Percentiles rank a stretch among this genome's conserved stretches.
Evolutionary conservation across 2,113 vertebrate species (phyloP).

Genomic region (Cygnus atratus): DNA sequence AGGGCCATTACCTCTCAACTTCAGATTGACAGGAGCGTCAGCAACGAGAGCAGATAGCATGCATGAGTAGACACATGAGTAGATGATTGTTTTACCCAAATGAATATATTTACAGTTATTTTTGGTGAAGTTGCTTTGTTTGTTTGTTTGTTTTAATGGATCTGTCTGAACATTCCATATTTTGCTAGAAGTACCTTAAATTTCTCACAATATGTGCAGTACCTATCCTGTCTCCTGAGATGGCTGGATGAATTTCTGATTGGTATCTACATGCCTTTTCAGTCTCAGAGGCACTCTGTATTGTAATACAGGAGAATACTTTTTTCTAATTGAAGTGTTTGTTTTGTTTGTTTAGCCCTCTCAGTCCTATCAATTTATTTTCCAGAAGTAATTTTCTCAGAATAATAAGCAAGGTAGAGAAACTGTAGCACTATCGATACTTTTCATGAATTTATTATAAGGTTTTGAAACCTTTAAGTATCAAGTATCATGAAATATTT

Average conservation of each 20-base stretch:
- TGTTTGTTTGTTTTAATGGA: neutral
- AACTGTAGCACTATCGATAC: neutral
- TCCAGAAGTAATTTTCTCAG: neutral
- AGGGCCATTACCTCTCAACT: slow-evolving; percentile 79
- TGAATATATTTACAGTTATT: slow-evolving; percentile 76
- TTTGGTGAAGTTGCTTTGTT: neutral
- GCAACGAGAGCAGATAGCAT: slow-evolving; percentile 56
- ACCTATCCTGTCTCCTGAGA: neutral
- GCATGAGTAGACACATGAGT: slow-evolving; percentile 74
- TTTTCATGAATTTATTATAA: slow-evolving; percentile 5
- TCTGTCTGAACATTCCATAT: neutral
- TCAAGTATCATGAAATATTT: neutral
- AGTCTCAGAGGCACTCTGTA: neutral
- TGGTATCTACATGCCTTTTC: neutral
- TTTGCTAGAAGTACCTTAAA: neutral
- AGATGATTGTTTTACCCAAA: slow-evolving; percentile 77
- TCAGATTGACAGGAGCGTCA: slow-evolving; percentile 73
- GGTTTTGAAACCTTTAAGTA: neutral
- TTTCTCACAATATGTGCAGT: slow-evolving; percentile 18
- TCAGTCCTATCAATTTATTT: slow-evolving; percentile 22
- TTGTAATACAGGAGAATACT: neutral
- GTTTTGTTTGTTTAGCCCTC: neutral
- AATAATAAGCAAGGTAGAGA: neutral
- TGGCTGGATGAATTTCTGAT: slow-evolving; percentile 1
- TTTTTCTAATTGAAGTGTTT: neutral